Percentiles rank a stretch among this genome's conserved stretches.
Evolutionary conservation across 1,140 invertebrate species (phyloP).

Genomic region (Mactra quadrangularis): DNA sequence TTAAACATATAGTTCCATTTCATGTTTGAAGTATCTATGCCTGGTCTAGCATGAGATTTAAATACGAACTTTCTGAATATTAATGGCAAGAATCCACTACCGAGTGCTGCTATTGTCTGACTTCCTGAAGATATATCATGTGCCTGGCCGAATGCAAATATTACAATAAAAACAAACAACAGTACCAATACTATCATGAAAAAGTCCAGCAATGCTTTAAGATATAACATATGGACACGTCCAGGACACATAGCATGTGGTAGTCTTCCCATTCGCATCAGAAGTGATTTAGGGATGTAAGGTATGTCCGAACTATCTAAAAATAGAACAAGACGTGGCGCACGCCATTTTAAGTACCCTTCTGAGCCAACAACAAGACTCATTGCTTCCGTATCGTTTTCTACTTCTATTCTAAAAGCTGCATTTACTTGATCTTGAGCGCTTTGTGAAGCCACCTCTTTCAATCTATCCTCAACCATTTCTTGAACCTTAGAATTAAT

Average conservation of each 20-base stretch:
- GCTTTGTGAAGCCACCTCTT: neutral
- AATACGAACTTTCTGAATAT: constrained; percentile 26
- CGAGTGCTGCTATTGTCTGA: constrained; percentile 18
- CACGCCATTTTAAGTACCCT: constrained; percentile 30
- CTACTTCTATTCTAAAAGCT: constrained; percentile 8
- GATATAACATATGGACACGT: constrained; percentile 7
- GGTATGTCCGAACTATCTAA: constrained; percentile 34
- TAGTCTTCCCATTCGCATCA: constrained; percentile 26
- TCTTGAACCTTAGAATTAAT: constrained; percentile 12
- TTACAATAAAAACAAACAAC: constrained; percentile 40
- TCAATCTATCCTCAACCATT: constrained; percentile 11
- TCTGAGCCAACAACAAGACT: constrained; percentile 13
- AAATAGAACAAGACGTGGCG: constrained; percentile 6
- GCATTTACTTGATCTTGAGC: constrained; percentile 31
- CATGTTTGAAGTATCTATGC: constrained; percentile 26
- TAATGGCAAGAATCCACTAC: constrained; percentile 25
- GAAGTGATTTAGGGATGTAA: constrained; percentile 36
- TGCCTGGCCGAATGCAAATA: constrained; percentile 40
- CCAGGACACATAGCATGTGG: constrained; percentile 22
- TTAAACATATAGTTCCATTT: constrained; percentile 35
- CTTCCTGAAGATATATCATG: constrained; percentile 13
- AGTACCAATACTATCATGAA: constrained; percentile 18
- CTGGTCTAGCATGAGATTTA: neutral
- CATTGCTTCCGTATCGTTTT: constrained; percentile 4
- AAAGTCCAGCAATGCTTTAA: constrained; percentile 41